Conservation (phyloP, 2,113 vertebrate species). For the Brachionichthys hirsutus region DNA sequence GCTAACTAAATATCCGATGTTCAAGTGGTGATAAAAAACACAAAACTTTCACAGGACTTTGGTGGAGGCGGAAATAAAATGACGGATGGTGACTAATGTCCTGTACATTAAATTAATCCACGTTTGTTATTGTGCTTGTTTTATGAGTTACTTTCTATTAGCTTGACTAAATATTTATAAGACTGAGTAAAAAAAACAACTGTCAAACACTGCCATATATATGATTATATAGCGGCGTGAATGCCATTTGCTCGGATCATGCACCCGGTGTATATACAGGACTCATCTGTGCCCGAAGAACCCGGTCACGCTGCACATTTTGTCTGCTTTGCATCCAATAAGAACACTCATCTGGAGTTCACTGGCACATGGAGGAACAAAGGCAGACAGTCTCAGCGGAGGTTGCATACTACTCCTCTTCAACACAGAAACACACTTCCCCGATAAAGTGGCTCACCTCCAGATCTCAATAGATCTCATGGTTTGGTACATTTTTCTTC, state of each 20-base stretch:
- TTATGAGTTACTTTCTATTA: slow-evolving; percentile 2
- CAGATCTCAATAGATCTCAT: no score
- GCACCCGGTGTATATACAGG: slow-evolving; percentile 27
- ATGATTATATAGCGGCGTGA: not conserved
- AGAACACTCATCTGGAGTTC: slow-evolving; percentile 21
- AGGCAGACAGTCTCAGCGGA: slow-evolving; percentile 19
- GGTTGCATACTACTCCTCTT: slow-evolving; percentile 3
- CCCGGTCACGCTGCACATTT: slow-evolving; percentile 8
- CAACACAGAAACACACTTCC: not conserved
- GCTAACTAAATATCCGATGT: no score
- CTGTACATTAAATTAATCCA: not conserved
- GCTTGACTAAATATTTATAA: slow-evolving; percentile 26
- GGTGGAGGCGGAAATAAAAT: not conserved
- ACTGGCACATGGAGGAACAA: slow-evolving; percentile 26
- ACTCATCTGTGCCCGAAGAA: slow-evolving; percentile 32
- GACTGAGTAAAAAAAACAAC: not conserved
- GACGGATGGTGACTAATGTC: not conserved
- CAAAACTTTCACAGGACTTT: not conserved
- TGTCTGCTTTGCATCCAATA: slow-evolving; percentile 41
- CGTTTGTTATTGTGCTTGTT: not conserved
- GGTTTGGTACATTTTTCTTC: no score
- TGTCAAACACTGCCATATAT: slow-evolving; percentile 19
- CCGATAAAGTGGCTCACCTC: slow-evolving; percentile 16
- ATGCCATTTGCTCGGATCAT: slow-evolving; percentile 36
- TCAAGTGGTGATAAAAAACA: not conserved